Conservation (phyloP, 2,797 vertebrate species). For the Alca torda region DNA sequence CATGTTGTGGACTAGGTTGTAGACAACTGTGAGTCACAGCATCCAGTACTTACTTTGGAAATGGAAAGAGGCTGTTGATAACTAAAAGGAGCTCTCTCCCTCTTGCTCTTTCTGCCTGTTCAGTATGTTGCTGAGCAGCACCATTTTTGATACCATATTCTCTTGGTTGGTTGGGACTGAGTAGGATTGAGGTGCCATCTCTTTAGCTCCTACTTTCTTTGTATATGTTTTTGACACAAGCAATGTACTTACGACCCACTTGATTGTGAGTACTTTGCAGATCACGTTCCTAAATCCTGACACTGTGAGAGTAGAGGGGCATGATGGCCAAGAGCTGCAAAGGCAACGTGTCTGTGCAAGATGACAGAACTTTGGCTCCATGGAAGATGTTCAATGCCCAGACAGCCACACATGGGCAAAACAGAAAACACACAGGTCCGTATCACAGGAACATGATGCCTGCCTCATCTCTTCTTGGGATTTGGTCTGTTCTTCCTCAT, state of each 20-base stretch:
- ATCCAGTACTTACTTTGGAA: neutral
- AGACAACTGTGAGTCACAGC: neutral
- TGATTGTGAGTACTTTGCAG: neutral
- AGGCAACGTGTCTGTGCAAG: fast-evolving
- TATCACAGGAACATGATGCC: neutral
- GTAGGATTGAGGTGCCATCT: neutral
- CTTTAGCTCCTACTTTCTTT: neutral
- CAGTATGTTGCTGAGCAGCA: neutral
- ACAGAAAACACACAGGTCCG: neutral
- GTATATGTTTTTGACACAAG: neutral
- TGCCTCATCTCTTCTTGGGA: neutral
- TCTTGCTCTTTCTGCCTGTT: neutral
- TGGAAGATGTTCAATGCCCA: neutral
- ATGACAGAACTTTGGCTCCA: neutral
- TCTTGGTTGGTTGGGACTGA: neutral
- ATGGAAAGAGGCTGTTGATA: neutral
- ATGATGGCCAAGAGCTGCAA: neutral
- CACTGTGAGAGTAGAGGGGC: neutral
- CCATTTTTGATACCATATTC: neutral
- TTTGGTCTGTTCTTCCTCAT: neutral
- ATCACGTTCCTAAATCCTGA: neutral
- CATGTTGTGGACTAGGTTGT: neutral
- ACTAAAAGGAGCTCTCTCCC: neutral
- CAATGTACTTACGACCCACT: fast-evolving
- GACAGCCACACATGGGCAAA: neutral